Evolutionary conservation across 2,113 vertebrate genomes (phyloP), one percentile per base, ranked within the genome.

Genomic region (Percina caprodes): DNA sequence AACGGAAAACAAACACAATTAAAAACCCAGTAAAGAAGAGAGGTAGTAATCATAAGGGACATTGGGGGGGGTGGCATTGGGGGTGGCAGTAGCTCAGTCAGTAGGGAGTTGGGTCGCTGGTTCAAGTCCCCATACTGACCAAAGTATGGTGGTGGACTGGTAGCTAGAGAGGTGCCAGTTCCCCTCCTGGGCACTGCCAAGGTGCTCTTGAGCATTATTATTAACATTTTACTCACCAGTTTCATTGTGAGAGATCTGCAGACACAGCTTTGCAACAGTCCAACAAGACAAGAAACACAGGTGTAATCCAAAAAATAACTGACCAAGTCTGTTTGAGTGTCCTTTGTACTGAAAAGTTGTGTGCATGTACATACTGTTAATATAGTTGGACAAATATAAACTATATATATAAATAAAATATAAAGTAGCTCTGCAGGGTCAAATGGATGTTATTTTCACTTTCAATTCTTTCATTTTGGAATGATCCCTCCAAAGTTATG

Each of bases 381-480:
- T 45, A 49, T 14, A 42, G 26, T 2, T 0, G 14, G 35, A 46
- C 35, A 10, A 30, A 67, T 18, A 21, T 6, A 13, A 77, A 69
- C 11, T 12, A n/a, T n/a, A n/a, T n/a, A n/a, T n/a, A n/a, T n/a
- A n/a, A n/a, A n/a, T n/a, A n/a, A n/a, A n/a, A n/a, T n/a, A n/a
- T n/a, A n/a, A n/a, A 82, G 63, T 26, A 1, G n/a, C 77, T 48
- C 4, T 24, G 42, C 12, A 19, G n/a, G 46, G 10, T 74, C 23
- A 58, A 10, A 74, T 6, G 1, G 1, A 33, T 60, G 33, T 14
- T 71, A 9, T 12, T 79, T 63, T 79, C 82, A 79, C 69, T 84
- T 79, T 65, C 61, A 35, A 8, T 52, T 23, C 5, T 2, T 55
- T 7, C 6, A 55, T 11, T 3, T 67, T 62, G 8, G 4, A 67